Conservation (phyloP, 2,113 vertebrate species). For the Climacteris rufus region DNA sequence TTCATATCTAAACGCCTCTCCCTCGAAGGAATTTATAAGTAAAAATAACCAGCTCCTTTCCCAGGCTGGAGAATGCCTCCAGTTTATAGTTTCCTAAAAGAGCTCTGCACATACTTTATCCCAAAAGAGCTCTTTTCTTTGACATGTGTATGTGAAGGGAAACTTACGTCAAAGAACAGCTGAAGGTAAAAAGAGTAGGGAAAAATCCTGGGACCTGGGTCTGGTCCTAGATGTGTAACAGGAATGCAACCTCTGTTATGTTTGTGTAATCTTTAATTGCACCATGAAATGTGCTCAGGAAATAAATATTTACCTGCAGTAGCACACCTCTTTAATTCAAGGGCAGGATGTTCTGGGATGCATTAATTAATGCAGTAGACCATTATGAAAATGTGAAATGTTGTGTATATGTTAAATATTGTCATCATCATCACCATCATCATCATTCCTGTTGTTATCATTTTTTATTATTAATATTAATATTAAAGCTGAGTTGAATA, state of each 20-base stretch:
- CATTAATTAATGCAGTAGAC: not conserved
- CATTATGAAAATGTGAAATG: not conserved
- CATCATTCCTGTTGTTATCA: no score
- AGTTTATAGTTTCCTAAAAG: not conserved
- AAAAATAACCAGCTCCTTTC: constrained; percentile 56
- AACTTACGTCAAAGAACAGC: not conserved
- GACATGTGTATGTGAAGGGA: accelerated
- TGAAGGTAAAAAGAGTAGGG: not conserved
- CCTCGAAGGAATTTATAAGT: not conserved
- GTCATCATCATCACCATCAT: not conserved
- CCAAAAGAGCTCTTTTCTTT: not conserved
- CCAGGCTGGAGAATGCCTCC: not conserved
- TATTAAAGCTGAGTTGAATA: constrained; percentile 1
- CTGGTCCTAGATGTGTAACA: not conserved
- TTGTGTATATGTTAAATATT: not conserved
- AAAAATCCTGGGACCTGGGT: not conserved
- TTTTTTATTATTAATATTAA: not conserved
- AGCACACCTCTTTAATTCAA: not conserved
- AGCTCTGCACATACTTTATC: not conserved
- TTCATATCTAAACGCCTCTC: not conserved
- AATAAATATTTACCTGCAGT: not conserved
- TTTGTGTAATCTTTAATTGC: not conserved
- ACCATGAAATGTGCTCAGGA: not conserved
- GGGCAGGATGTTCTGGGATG: not conserved
- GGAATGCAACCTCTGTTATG: not conserved